Evolutionary conservation across 2,888 invertebrate genomes (phyloP).

Genomic region (Parascotia fuliginaria): DNA sequence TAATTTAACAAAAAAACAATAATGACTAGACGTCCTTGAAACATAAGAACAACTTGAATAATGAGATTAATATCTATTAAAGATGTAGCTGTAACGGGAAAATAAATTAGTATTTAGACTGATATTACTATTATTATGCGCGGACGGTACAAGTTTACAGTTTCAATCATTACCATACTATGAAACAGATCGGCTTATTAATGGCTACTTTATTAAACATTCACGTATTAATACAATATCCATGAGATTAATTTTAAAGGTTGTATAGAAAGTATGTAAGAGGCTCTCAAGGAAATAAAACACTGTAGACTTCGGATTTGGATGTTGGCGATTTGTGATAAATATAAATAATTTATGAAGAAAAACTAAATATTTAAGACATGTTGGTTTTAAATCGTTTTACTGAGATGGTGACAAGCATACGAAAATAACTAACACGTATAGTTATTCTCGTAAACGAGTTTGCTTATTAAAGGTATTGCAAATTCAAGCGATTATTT

Average conservation of each 20-base stretch:
- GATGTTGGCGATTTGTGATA: too few species aligned
- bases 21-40: too few species aligned
- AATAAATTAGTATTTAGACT: not conserved
- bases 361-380: conserved; percentile 24
- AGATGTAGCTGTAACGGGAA: too few species aligned
- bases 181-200: not conserved
- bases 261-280: conserved; percentile 1
- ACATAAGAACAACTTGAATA: too few species aligned
- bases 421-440: conserved; percentile 37
- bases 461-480: conserved; percentile 16
- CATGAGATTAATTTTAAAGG: conserved; percentile 1
- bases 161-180: conserved; percentile 1
- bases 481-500: conserved; percentile 10
- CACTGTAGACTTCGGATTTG: too few species aligned
- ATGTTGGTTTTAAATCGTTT: conserved; percentile 33
- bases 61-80: too few species aligned
- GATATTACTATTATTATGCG: not conserved
- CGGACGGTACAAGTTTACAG: too few species aligned
- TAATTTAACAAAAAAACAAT: too few species aligned
- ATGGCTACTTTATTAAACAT: not conserved
- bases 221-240: not conserved
- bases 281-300: not conserved
- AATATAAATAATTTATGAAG: too few species aligned
- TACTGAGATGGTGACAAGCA: conserved; percentile 36
- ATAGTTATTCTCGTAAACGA: conserved; percentile 26